These are phyloP conservation scores for Drosophila nr. perissopoda DNA, from an alignment of 2,888 invertebrate species.

Conservation along the genomic window DNA sequence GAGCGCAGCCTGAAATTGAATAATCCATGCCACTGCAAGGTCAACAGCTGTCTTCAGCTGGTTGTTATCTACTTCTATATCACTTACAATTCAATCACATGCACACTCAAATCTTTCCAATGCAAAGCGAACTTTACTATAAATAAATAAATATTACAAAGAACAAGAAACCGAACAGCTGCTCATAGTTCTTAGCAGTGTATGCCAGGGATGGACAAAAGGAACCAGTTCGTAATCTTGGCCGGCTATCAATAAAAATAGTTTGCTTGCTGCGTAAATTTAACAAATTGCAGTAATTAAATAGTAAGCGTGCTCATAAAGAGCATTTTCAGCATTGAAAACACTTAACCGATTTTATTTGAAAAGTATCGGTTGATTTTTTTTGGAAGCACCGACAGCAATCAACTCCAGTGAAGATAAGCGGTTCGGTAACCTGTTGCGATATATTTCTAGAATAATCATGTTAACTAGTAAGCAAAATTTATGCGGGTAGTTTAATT, in stretches of 20 bases:
- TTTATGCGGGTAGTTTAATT: neutral
- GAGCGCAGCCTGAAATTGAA: slow-evolving; percentile 14
- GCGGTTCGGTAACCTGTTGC: neutral
- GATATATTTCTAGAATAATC: too few relatives aligned
- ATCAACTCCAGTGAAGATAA: neutral
- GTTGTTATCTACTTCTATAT: neutral
- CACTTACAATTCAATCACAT: slow-evolving; percentile 24
- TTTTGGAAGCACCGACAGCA: neutral
- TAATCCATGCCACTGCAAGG: slow-evolving; percentile 53
- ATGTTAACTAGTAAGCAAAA: neutral
- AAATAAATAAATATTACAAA: slow-evolving; percentile 11
- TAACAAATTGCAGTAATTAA: neutral
- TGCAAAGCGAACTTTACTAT: neutral
- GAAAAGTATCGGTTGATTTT: slow-evolving; percentile 17
- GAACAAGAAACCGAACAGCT: slow-evolving; percentile 45
- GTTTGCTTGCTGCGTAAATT: neutral
- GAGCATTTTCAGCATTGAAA: neutral
- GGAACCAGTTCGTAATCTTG: too few relatives aligned
- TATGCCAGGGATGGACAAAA: slow-evolving; percentile 30
- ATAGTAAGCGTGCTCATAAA: neutral
- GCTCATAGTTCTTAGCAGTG: slow-evolving; percentile 22
- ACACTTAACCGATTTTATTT: too few relatives aligned
- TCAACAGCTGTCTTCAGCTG: slow-evolving; percentile 11
- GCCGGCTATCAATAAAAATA: neutral
- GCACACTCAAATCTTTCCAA: neutral